Base-by-base conservation (phyloP, 2,888 invertebrate genomes). In the Bellardia pandia region DNA sequence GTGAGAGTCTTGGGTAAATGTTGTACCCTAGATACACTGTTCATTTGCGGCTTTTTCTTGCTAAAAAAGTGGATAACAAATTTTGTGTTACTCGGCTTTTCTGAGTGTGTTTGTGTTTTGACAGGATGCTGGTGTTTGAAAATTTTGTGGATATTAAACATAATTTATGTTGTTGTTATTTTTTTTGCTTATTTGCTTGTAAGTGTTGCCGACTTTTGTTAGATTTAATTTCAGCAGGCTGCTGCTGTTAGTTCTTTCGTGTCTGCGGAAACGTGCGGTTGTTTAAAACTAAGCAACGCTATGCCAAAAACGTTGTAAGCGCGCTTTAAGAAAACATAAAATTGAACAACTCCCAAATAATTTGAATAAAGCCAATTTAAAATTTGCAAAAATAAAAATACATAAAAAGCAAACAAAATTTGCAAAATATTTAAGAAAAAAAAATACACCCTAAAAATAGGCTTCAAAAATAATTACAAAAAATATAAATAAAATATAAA, bases 221-320 rank as follows among this genome's bases (percentile, higher is more conserved):
- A 89, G 85, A 86, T 80, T 77, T 78, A 86, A 83, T 89, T 74
- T 45, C 3, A 86, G 85, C 83, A 84, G 88, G 85, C 78, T 9
- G 80, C 87, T 86, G 84, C 66, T 81, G 89, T 92, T 88, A 92
- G 92, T 92, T 90, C 88, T 90, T 89, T 91, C 91, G 92, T 91
- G 91, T 90, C 91, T 90, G 90, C 87, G 90, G 89, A 89, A 90
- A 90, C 89, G 91, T 91, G 89, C 91, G 91, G 92, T 92, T 89
- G 88, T 81, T 78, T 45, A 33, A 56, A 79, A 69, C 56, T 56
- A 48, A 56, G 33, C 23, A 69, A 56, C 78, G 84, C 42, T 60
- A 23, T 16, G 48, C 6, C 40, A 3, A 23, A 74, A 53, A 58
- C n/a, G 64, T 62, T 78, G n/a, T 45, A 16, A 71, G 51, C 60